Evolutionary conservation across 2,797 vertebrate species (phyloP).

Genomic region (Falco concolor): DNA sequence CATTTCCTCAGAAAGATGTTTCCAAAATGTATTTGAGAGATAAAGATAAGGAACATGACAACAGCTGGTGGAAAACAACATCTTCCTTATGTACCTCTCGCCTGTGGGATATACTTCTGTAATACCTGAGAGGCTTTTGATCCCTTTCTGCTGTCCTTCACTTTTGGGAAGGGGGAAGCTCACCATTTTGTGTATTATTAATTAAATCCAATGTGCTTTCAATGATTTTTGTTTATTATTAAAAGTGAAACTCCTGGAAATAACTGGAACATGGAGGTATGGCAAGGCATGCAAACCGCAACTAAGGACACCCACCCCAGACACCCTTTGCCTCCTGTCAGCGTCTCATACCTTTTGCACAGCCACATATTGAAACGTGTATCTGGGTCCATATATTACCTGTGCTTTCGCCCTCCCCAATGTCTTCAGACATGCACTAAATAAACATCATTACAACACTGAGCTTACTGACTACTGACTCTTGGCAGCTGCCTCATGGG

Average conservation of each 20-base stretch:
- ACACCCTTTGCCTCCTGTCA: background rate
- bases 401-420: rapidly evolving
- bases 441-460: background rate
- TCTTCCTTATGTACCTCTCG: background rate
- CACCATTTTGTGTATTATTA: background rate
- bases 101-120: background rate
- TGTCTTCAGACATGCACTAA: background rate
- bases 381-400: background rate
- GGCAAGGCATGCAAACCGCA: background rate
- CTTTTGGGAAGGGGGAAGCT: background rate
- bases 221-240: background rate
- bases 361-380: background rate
- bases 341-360: background rate
- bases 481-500: background rate
- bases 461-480: background rate
- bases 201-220: background rate
- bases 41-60: background rate
- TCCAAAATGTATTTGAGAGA: background rate
- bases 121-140: background rate
- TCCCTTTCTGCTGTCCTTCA: background rate
- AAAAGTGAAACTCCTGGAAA: background rate
- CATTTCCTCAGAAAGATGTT: background rate
- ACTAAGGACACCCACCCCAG: background rate
- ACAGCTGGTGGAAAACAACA: background rate
- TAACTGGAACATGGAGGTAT: background rate